Percentiles rank a stretch among this genome's conserved stretches.
phyloP scores from a whole-genome alignment of 2,113 vertebrate genomes.

The Athene noctua region DNA sequence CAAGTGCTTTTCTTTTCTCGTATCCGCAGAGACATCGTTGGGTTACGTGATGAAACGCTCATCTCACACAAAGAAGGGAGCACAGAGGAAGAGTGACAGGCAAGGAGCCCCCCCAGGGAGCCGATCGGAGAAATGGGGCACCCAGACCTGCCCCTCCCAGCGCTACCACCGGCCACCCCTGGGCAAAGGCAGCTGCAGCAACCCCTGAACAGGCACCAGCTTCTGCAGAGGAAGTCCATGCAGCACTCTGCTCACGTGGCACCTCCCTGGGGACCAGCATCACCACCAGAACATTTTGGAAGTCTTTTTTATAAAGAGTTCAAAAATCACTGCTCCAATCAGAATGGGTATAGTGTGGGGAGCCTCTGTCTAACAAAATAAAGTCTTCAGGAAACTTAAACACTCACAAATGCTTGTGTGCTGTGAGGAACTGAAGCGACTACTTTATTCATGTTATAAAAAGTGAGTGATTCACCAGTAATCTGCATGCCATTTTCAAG shows the following conservation, averaged over 20 bases:
- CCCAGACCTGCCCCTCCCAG: not conserved
- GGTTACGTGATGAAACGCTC: not conserved
- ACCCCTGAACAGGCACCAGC: not conserved
- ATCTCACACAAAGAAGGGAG: not conserved
- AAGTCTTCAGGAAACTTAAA: not conserved
- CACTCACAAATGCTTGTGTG: not conserved
- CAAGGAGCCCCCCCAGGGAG: not conserved
- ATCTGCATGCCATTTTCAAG: not conserved
- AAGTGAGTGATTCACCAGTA: not conserved
- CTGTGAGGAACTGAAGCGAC: not conserved
- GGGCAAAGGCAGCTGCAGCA: not conserved
- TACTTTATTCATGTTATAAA: not conserved
- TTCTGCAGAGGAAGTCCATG: not conserved
- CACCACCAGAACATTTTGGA: not conserved
- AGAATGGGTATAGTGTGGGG: not conserved
- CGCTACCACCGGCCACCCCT: not conserved
- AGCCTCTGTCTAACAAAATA: not conserved
- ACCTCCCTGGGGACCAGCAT: not conserved
- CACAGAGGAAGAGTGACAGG: not conserved
- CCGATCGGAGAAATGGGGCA: not conserved
- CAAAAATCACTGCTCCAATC: not conserved
- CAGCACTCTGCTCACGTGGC: not conserved
- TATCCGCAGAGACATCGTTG: not conserved
- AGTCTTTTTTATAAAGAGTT: not conserved
- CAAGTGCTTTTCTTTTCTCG: not conserved